Base-by-base conservation (phyloP, 2,113 vertebrate species). In the Oceanodroma tethys region DNA sequence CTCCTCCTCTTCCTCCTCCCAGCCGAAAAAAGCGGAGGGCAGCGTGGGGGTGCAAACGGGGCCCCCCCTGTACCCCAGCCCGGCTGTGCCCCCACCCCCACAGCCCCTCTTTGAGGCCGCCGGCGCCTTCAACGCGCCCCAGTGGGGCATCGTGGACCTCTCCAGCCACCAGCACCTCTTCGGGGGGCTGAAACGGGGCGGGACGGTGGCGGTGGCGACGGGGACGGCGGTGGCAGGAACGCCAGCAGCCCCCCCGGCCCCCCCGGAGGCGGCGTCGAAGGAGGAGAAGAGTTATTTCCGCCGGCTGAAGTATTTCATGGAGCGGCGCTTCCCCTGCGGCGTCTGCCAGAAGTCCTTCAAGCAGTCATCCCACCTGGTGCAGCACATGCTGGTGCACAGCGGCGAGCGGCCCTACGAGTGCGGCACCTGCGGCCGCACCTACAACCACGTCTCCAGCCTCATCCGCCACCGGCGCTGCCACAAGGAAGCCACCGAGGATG, bases 331-430 rank as follows among this genome's bases (percentile, higher is more conserved):
- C 95, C 97, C 98, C 0, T 98, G 98, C 13, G 98, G 96, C 0
- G 96, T 98, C 13, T 98, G 98, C 84, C 98, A 98, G 23, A 98
- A 98, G 55, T 95, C 98, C 45, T 98, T 98, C 95, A 98, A 98
- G 78, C 98, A 98, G 84, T 98, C 98, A 2, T 98, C 98, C 7
- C 98, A 98, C 80, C 93, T 98, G 68, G 98, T 98, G 15, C 98
- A 98, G 91, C 98, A 98, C 95, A 98, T 98, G 98, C 83, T 98
- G 34, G 98, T 98, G n/a, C 98, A 98, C 89, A 98, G 97, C 0
- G 98, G 98, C 0, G 97, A 98, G 81, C 66, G 98, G 32, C 98
- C 98, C 0, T 98, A 98, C 2, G 97, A 98, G 71, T 98, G 98
- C 42, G 96, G 96, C 13, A 94, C 97, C 34, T 98, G 98, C 4